Evolutionary conservation across 2,888 invertebrate genomes (phyloP).

Genomic region (Macrophya annulata): DNA sequence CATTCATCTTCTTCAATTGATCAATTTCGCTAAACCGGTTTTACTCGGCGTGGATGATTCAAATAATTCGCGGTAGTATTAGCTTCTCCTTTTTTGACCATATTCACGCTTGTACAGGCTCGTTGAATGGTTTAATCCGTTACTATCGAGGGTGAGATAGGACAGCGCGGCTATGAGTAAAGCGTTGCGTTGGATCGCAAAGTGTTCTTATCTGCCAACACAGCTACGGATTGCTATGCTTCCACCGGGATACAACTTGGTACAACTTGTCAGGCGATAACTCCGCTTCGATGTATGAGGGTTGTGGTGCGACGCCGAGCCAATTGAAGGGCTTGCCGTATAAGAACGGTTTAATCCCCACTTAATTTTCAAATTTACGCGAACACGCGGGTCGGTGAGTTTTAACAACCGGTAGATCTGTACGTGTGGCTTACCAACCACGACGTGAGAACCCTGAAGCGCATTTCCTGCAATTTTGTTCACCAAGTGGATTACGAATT

Average conservation of each 20-base stretch:
- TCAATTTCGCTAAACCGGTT: conserved; percentile 7
- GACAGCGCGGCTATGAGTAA: conserved; percentile 59
- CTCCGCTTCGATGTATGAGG: conserved; percentile 62
- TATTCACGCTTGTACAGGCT: conserved; percentile 19
- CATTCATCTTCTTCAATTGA: conserved; percentile 3
- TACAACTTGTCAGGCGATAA: conserved; percentile 68
- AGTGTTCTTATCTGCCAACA: conserved; percentile 64
- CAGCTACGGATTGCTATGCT: conserved; percentile 65
- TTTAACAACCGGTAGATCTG: conserved; percentile 35
- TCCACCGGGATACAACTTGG: conserved; percentile 59
- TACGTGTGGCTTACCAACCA: conserved; percentile 26
- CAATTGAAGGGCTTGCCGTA: conserved; percentile 59
- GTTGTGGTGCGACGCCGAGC: conserved; percentile 60
- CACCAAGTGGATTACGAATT: conserved; percentile 16
- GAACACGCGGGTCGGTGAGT: conserved; percentile 15
- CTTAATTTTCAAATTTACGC: conserved; percentile 52
- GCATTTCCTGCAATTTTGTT: conserved; percentile 27
- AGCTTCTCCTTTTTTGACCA: neutral
- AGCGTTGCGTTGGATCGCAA: conserved; percentile 58
- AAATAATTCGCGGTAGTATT: neutral
- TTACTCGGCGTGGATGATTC: neutral
- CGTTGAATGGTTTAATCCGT: conserved; percentile 50
- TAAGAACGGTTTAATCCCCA: conserved; percentile 47
- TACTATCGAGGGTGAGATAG: conserved; percentile 62
- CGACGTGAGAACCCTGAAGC: conserved; percentile 17